Evolutionary conservation across 2,113 vertebrate genomes (phyloP).

Genomic region (Caranx melampygus): DNA sequence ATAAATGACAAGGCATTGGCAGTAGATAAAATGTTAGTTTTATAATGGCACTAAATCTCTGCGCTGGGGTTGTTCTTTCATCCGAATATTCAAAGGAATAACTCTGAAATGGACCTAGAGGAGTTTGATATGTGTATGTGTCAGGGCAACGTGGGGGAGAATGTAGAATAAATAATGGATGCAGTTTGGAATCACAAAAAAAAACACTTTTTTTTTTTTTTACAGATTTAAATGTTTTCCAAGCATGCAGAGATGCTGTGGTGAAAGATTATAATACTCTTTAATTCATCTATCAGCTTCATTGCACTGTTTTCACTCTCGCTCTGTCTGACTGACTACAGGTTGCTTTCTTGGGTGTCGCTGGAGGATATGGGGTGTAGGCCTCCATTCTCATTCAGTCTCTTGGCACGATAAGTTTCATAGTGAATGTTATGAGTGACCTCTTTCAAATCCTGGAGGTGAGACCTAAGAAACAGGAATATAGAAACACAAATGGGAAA

Average conservation of each 20-base stretch:
- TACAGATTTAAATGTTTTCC: constrained; percentile 58
- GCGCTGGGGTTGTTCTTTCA: constrained; percentile 9
- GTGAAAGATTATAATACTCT: constrained; percentile 40
- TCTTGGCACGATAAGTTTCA: constrained; percentile 96
- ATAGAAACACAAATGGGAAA: background rate
- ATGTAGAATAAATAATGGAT: background rate
- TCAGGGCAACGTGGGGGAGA: background rate
- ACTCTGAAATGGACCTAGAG: constrained; percentile 11
- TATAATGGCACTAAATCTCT: constrained; percentile 48
- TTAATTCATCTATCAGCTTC: constrained; percentile 40
- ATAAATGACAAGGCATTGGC: constrained; percentile 41
- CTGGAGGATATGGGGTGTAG: constrained; percentile 90
- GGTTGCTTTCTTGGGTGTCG: constrained; percentile 90
- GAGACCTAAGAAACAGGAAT: constrained; percentile 84
- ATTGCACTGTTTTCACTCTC: constrained; percentile 44
- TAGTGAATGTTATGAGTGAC: constrained; percentile 99
- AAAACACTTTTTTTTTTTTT: constrained; percentile 57
- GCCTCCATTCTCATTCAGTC: constrained; percentile 95
- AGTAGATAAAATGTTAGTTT: constrained; percentile 35
- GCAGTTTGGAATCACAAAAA: constrained; percentile 26
- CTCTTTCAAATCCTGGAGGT: constrained; percentile 98
- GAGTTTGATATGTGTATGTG: constrained; percentile 37
- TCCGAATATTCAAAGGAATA: constrained; percentile 25
- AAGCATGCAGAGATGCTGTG: constrained; percentile 74
- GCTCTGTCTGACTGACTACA: constrained; percentile 81